These are phyloP conservation scores for Cephus sareptanus DNA, from an alignment of 2,888 invertebrate species.

Conservation along the genomic window DNA sequence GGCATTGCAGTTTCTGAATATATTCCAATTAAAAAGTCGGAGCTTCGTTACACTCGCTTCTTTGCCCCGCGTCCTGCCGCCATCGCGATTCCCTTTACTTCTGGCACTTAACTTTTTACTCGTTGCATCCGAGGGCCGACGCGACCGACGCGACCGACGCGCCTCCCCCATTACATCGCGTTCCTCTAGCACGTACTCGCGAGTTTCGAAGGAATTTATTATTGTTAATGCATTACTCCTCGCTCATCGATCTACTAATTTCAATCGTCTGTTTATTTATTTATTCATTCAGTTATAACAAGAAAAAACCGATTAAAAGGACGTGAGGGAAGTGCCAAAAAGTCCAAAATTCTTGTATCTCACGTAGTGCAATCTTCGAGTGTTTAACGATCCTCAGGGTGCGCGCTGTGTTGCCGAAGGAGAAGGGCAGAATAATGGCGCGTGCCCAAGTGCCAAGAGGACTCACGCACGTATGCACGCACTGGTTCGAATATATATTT, in stretches of 20 bases:
- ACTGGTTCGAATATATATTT: conserved; percentile 11
- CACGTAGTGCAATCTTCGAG: conserved; percentile 15
- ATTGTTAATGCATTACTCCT: not conserved
- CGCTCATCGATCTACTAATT: too few species aligned
- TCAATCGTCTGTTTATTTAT: too few species aligned
- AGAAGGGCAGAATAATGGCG: conserved; percentile 32
- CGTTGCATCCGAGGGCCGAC: conserved; percentile 27
- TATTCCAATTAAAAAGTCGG: conserved; percentile 66
- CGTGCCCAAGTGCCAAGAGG: conserved; percentile 62
- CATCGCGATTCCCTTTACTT: conserved; percentile 42
- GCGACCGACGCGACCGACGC: not conserved
- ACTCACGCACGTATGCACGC: conserved; percentile 48
- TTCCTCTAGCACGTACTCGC: conserved; percentile 59
- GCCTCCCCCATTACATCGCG: conserved; percentile 15
- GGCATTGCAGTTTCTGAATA: conserved; percentile 65
- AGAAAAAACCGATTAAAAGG: too few species aligned
- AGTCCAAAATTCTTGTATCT: too few species aligned
- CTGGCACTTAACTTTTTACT: conserved; percentile 51
- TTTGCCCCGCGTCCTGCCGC: conserved; percentile 34
- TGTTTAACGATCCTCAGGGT: conserved; percentile 42
- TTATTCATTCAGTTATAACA: too few species aligned
- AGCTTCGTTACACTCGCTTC: conserved; percentile 65
- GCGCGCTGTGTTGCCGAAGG: conserved; percentile 34
- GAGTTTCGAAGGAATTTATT: conserved; percentile 44
- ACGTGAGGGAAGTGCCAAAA: too few species aligned